phyloP scores from a whole-genome alignment of 2,797 vertebrate species.

The Euphonia xanthogaster region DNA sequence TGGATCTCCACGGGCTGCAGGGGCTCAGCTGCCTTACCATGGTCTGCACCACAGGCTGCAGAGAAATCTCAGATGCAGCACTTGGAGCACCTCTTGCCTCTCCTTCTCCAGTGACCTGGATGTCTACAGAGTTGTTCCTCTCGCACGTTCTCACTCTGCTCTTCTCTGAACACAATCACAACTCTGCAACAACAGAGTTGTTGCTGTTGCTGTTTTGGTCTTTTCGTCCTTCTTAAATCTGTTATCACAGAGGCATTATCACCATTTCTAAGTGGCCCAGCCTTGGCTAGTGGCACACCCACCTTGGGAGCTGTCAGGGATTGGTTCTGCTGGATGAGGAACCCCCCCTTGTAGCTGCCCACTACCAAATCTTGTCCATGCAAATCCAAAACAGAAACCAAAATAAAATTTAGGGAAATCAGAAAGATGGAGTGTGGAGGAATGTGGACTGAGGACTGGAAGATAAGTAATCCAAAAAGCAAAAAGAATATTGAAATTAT shows the following conservation, averaged over 20 bases:
- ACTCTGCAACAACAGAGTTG: background rate
- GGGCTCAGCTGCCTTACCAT: background rate
- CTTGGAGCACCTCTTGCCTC: too few species aligned
- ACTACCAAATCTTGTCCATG: too few species aligned
- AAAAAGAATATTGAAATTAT: background rate
- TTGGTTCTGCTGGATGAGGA: background rate
- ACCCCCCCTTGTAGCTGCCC: accelerated
- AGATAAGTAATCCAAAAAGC: background rate
- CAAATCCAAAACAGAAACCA: background rate
- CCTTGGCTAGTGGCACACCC: too few species aligned
- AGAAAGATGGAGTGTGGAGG: accelerated
- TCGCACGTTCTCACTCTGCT: background rate
- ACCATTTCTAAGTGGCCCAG: background rate
- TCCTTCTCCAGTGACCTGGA: background rate
- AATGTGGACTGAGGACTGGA: accelerated
- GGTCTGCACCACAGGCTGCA: accelerated
- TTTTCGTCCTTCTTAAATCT: background rate
- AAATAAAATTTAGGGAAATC: background rate
- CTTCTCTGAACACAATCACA: background rate
- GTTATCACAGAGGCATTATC: background rate
- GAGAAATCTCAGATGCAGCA: background rate
- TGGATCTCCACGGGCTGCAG: background rate
- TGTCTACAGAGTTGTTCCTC: background rate
- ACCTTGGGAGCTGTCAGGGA: background rate
- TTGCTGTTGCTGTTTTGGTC: background rate